These are phyloP conservation scores for Neoascia interrupta DNA, from an alignment of 2,888 invertebrate species.

Conservation along the genomic window DNA sequence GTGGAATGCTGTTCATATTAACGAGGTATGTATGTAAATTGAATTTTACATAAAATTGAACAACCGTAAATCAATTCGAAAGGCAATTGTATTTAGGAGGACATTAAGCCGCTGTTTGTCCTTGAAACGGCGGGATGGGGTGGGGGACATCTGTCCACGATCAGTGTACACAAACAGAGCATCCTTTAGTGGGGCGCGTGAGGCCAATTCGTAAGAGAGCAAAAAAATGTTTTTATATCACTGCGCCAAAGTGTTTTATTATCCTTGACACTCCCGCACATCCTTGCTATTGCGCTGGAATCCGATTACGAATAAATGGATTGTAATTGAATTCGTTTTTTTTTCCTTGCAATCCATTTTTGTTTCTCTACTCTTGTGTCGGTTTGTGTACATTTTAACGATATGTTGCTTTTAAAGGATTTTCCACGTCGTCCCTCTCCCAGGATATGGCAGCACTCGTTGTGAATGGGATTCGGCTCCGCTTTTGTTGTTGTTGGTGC, in stretches of 20 bases:
- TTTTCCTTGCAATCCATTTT: slow-evolving; percentile 30
- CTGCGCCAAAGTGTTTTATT: slow-evolving; percentile 59
- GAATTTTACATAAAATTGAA: slow-evolving; percentile 56
- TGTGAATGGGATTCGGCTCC: slow-evolving; percentile 15
- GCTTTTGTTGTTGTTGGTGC: slow-evolving; percentile 9
- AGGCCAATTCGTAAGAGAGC: slow-evolving; percentile 48
- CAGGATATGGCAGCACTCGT: slow-evolving; percentile 41
- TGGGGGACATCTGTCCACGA: slow-evolving; percentile 28
- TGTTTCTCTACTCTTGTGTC: slow-evolving; percentile 14
- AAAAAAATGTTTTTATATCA: slow-evolving; percentile 52
- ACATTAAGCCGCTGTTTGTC: slow-evolving; percentile 39
- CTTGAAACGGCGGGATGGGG: background rate
- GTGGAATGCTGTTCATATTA: slow-evolving; percentile 40
- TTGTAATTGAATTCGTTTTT: slow-evolving; percentile 63
- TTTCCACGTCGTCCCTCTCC: slow-evolving; percentile 4
- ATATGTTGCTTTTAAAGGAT: slow-evolving; percentile 67
- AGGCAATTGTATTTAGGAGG: slow-evolving; percentile 53
- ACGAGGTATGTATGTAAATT: slow-evolving; percentile 52
- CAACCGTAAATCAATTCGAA: slow-evolving; percentile 58
- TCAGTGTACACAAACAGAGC: slow-evolving; percentile 1
- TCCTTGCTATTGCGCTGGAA: slow-evolving; percentile 51
- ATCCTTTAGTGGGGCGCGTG: slow-evolving; percentile 33
- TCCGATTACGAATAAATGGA: slow-evolving; percentile 69
- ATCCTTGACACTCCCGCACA: slow-evolving; percentile 55
- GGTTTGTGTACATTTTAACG: slow-evolving; percentile 54